Conservation (phyloP, 2,888 invertebrate species). For the Drosophila nr. perissopoda region DNA sequence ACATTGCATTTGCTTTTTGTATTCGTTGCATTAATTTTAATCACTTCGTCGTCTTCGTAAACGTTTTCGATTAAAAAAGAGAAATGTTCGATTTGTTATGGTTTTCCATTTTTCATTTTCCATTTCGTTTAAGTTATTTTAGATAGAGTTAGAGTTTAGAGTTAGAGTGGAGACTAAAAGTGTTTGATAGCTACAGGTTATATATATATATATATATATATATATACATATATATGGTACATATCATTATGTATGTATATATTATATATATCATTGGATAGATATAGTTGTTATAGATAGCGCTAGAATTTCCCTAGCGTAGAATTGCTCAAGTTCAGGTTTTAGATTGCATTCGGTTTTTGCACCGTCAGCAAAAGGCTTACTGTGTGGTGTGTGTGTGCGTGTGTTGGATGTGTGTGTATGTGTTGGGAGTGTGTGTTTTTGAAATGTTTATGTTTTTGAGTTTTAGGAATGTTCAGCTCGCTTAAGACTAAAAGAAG, state of each 20-base stretch:
- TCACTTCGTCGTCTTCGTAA: constrained; percentile 72
- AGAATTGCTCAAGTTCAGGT: constrained; percentile 78
- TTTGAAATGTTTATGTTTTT: constrained; percentile 12
- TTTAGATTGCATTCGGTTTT: constrained; percentile 58
- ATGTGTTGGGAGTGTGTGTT: constrained; percentile 39
- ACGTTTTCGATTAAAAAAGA: constrained; percentile 68
- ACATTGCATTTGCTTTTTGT: constrained; percentile 85
- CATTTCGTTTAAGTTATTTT: constrained; percentile 36
- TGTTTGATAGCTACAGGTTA: constrained; percentile 58
- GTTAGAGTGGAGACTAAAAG: constrained; percentile 60
- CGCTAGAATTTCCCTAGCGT: constrained; percentile 49
- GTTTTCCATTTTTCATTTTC: neutral
- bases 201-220: constrained; percentile 46
- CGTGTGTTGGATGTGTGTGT: constrained; percentile 36
- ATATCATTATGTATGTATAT: constrained; percentile 43
- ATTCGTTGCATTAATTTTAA: constrained; percentile 83
- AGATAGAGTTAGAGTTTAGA: constrained; percentile 56
- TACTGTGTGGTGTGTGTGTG: constrained; percentile 57
- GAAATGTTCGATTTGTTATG: constrained; percentile 41
- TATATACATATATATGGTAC: constrained; percentile 43
- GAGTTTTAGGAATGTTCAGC: constrained; percentile 67
- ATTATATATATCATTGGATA: constrained; percentile 41
- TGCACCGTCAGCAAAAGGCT: constrained; percentile 70
- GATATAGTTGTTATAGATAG: constrained; percentile 44
- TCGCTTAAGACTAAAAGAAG: constrained; percentile 70